These are phyloP conservation scores for Onychostruthus taczanowskii DNA, from an alignment of 2,113 vertebrate species.

Conservation along the genomic window DNA sequence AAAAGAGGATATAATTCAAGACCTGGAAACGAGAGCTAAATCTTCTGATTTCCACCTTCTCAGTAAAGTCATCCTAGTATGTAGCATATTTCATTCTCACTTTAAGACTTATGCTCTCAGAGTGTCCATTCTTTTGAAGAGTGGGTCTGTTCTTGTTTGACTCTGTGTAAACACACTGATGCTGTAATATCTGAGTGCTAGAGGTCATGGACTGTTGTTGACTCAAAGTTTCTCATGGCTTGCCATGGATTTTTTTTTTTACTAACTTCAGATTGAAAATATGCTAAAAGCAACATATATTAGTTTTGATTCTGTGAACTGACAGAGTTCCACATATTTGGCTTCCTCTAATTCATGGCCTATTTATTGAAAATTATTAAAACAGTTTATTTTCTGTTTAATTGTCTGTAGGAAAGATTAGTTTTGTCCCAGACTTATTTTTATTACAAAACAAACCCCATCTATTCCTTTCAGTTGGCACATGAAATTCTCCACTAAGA, in stretches of 20 bases:
- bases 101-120: background rate
- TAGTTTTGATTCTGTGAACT: background rate
- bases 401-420: background rate
- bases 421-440: background rate
- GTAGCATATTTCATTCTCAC: slow-evolving; percentile 10
- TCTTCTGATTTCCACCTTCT: slow-evolving; percentile 89
- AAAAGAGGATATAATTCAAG: slow-evolving; percentile 85
- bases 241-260: background rate
- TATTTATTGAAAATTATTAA: background rate
- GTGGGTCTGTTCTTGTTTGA: background rate
- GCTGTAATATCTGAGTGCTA: background rate
- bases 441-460: background rate
- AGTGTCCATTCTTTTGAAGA: background rate
- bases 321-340: background rate
- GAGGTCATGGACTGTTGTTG: background rate
- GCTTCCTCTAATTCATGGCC: background rate
- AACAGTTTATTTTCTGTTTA: background rate
- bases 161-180: background rate
- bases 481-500: background rate
- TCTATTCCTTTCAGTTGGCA: background rate
- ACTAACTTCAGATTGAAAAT: background rate
- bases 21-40: slow-evolving; percentile 82
- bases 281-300: background rate
- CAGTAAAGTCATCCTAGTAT: slow-evolving; percentile 82
- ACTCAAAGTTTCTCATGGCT: background rate